Evolutionary conservation across 2,888 invertebrate species (phyloP), one percentile per base, ranked within the genome.

Genomic region (Volucella bombylans): DNA sequence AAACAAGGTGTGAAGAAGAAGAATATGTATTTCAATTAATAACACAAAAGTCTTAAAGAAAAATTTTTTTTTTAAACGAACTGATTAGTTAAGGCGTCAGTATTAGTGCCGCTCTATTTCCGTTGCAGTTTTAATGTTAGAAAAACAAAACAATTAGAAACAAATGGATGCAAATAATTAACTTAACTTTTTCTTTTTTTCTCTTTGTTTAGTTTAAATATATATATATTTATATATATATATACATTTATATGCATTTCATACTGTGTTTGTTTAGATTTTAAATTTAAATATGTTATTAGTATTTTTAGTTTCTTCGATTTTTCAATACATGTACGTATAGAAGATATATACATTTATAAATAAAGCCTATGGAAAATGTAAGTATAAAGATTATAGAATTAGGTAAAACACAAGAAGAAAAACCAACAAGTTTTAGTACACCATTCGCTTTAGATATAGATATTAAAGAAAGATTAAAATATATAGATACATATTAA

Each of bases 381-480:
- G 50, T 73, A 78, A 78, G 54, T 59, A 76, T 69, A 41, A 47
- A 61, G n/a, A 64, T 57, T 39, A 68, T 59, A 71, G 62, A 1
- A 64, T 59, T 77, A 77, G 76, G 61, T 50, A 18, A 69, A 23
- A 68, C 15, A 45, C 49, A 67, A 31, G 61, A 61, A 54, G 54
- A 59, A 50, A 61, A 45, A 47, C 57, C 59, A 43, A 49, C 55
- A 64, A 59, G 54, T 76, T 71, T 85, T 72, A 81, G 79, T 81
- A 81, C 80, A 80, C 74, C 71, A 76, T 85, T 80, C 65, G 76
- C 71, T 85, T 85, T 72, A 85, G 80, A 76, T 38, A 71, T 71
- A 79, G 69, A 78, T 68, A 68, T 38, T 64, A 67, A 52, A 47
- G 47, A 61, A 38, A 62, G 62, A 74, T 38, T 64, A 23, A 68